A percentile compares a stretch with the other conserved stretches of the same genome.
These are phyloP conservation scores for Neosilurus hyrtlii DNA, from an alignment of 2,797 vertebrate species.

Conservation along the genomic window DNA sequence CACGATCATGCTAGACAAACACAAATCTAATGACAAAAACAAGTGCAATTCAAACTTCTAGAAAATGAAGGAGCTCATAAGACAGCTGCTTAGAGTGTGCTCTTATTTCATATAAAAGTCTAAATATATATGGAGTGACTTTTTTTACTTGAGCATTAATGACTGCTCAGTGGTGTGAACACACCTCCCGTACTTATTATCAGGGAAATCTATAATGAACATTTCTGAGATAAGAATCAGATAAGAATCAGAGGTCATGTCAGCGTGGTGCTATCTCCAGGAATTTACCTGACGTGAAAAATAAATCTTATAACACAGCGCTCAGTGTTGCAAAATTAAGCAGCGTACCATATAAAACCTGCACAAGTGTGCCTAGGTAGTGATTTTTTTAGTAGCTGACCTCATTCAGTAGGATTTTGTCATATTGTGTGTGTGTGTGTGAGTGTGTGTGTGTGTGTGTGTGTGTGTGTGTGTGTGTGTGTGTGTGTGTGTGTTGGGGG, in stretches of 20 bases:
- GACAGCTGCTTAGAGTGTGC: background rate
- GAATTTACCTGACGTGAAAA: background rate
- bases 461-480: no score
- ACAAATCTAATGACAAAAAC: slow-evolving; percentile 2
- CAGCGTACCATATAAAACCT: background rate
- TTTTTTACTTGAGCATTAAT: background rate
- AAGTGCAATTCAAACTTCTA: background rate
- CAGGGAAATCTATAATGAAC: slow-evolving; percentile 15
- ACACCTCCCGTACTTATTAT: background rate
- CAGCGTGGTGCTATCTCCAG: background rate
- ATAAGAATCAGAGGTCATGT: no score
- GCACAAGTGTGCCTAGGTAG: slow-evolving; percentile 29
- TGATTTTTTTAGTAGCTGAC: slow-evolving; percentile 37
- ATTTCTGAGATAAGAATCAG: slow-evolving; percentile 12
- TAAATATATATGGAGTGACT: slow-evolving; percentile 5
- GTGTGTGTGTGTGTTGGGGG: background rate
- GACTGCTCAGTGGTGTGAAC: background rate
- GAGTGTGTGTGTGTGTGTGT: no score
- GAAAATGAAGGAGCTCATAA: background rate
- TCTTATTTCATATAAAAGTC: slow-evolving; percentile 13
- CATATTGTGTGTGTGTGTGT: background rate
- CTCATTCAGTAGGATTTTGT: slow-evolving; percentile 47
- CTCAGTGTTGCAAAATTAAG: slow-evolving; percentile 7
- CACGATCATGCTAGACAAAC: slow-evolving; percentile 3
- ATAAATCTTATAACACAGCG: background rate